phyloP scores from a whole-genome alignment of 2,113 vertebrate species.

The Sardina pilchardus region DNA sequence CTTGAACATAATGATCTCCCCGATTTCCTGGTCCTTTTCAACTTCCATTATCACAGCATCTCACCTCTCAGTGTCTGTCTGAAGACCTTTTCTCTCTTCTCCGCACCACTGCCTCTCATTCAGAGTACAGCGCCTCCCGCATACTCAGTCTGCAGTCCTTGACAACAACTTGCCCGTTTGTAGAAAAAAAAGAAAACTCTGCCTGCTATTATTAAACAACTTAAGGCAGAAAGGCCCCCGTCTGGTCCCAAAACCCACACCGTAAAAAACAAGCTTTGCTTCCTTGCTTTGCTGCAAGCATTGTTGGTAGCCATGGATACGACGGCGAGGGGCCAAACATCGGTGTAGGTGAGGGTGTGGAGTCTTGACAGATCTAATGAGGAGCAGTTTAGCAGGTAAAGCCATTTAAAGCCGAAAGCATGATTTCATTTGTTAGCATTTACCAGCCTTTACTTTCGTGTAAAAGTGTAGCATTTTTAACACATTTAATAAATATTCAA shows the following conservation, averaged over 20 bases:
- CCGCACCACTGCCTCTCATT: background rate
- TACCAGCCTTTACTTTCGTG: too few species aligned
- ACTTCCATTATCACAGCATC: background rate
- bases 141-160: background rate
- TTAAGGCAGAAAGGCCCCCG: background rate
- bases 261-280: background rate
- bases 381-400: background rate
- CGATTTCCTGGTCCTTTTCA: background rate
- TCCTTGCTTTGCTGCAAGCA: slow-evolving; percentile 19
- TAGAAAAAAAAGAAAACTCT: background rate
- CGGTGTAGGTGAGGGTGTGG: slow-evolving; percentile 13
- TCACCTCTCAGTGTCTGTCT: slow-evolving; percentile 25
- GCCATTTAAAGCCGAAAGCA: background rate
- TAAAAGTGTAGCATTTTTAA: too few species aligned
- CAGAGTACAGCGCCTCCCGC: background rate
- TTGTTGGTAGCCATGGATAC: slow-evolving; percentile 40
- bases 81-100: background rate
- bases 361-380: slow-evolving; percentile 18
- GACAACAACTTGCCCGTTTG: background rate
- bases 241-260: background rate
- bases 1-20: background rate
- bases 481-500: too few species aligned
- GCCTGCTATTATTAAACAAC: background rate
- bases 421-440: background rate
- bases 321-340: slow-evolving; percentile 30